A percentile compares a stretch with the other conserved stretches of the same genome.
These are phyloP conservation scores for Argyrosomus regius DNA, from an alignment of 2,797 vertebrate species.

Conservation along the genomic window DNA sequence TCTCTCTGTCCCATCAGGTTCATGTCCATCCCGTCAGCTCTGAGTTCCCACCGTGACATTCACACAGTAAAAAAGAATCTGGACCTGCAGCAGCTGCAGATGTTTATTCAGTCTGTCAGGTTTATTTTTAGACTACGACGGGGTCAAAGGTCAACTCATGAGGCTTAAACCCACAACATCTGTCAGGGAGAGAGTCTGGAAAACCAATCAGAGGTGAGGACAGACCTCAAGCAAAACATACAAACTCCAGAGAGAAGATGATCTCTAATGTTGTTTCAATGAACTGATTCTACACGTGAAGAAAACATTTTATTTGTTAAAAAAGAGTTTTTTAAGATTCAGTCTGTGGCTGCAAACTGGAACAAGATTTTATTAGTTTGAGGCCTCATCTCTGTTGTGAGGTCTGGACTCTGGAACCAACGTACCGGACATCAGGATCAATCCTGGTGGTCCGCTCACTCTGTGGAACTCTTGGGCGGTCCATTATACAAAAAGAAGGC, in stretches of 20 bases:
- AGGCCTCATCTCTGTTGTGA: no score
- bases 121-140: constrained; percentile 71
- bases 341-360: neutral
- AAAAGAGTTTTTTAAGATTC: no score
- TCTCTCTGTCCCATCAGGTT: constrained; percentile 4
- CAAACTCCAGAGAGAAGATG: constrained; percentile 13
- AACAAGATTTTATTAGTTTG: no score
- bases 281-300: neutral
- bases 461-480: no score
- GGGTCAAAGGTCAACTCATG: constrained; percentile 67
- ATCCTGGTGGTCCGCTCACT: no score
- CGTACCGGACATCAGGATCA: no score
- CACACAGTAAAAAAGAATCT: constrained; percentile 37
- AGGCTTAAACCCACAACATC: constrained; percentile 48
- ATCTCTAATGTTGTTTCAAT: neutral
- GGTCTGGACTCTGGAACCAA: no score
- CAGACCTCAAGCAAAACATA: constrained; percentile 35
- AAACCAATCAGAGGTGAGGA: constrained; percentile 57
- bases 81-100: constrained; percentile 58
- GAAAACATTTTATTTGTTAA: neutral
- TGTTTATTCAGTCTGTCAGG: constrained; percentile 62
- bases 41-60: constrained; percentile 51
- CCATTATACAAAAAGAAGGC: no score
- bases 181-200: constrained; percentile 52
- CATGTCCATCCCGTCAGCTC: constrained; percentile 19